Conservation (phyloP, 2,113 vertebrate species). For the Chaetodon trifascialis region DNA sequence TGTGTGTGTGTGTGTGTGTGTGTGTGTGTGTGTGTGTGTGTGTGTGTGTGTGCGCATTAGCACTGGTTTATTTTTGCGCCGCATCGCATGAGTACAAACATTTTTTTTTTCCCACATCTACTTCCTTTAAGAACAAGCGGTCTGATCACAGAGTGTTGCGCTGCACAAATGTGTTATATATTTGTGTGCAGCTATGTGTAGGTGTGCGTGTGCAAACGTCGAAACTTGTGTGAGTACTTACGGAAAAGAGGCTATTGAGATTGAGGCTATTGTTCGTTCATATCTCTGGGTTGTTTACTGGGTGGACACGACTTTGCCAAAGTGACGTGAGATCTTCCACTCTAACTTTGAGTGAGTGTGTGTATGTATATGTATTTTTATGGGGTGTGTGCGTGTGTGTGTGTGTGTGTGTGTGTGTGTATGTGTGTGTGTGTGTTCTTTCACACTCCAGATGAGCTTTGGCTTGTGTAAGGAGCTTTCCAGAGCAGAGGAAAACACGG, state of each 20-base stretch:
- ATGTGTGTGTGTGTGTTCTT: slow-evolving; percentile 33
- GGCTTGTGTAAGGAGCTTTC: slow-evolving; percentile 78
- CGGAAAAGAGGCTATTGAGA: background rate
- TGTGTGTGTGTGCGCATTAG: slow-evolving; percentile 8
- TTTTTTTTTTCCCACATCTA: slow-evolving; percentile 14
- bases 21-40: too few species aligned
- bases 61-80: slow-evolving; percentile 13
- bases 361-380: slow-evolving; percentile 13
- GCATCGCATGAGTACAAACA: slow-evolving; percentile 17
- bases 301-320: slow-evolving; percentile 36
- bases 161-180: slow-evolving; percentile 10
- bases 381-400: background rate
- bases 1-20: slow-evolving; percentile 7
- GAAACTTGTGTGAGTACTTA: slow-evolving; percentile 3
- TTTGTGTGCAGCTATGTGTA: background rate
- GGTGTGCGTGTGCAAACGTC: background rate
- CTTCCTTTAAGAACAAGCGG: slow-evolving; percentile 35
- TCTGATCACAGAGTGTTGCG: background rate
- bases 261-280: background rate
- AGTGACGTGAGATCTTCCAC: slow-evolving; percentile 25
- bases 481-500: slow-evolving; percentile 61
- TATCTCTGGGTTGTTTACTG: slow-evolving; percentile 19
- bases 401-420: slow-evolving; percentile 31
- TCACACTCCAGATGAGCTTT: slow-evolving; percentile 70
- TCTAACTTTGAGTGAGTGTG: slow-evolving; percentile 15